phyloP scores from a whole-genome alignment of 2,113 vertebrate genomes.

The Melanotaenia duboulayi region DNA sequence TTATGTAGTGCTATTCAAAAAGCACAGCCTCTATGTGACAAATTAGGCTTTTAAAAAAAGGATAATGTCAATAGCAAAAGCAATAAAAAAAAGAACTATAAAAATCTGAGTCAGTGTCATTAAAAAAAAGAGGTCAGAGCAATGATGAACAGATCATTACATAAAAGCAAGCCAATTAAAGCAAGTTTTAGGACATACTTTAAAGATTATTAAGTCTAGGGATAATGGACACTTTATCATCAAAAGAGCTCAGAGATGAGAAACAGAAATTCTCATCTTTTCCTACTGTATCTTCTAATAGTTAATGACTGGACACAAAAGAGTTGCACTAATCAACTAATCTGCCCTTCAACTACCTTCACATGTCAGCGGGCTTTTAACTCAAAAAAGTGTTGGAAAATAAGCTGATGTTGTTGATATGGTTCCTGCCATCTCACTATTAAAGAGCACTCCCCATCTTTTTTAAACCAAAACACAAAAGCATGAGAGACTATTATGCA shows the following conservation, averaged over 20 bases:
- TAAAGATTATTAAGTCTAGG: constrained; percentile 23
- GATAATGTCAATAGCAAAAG: constrained; percentile 8
- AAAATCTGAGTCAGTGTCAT: constrained; percentile 20
- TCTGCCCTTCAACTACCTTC: constrained; percentile 1
- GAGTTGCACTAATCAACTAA: constrained; percentile 15
- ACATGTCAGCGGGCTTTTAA: not conserved
- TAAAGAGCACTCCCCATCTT: too few relatives aligned
- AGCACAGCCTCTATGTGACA: not conserved
- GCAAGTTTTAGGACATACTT: constrained; percentile 40
- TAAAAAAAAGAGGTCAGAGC: constrained; percentile 37
- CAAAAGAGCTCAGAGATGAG: constrained; percentile 47
- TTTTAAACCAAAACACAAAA: too few relatives aligned
- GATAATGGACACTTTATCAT: constrained; percentile 52
- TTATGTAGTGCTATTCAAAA: not conserved
- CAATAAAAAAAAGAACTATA: constrained; percentile 14
- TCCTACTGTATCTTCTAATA: constrained; percentile 14
- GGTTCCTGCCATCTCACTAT: not conserved
- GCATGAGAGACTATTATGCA: too few relatives aligned
- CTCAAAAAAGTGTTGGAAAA: constrained; percentile 6
- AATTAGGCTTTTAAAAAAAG: not conserved
- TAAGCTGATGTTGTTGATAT: not conserved
- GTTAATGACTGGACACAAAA: constrained; percentile 19
- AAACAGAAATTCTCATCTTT: constrained; percentile 22
- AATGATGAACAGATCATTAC: constrained; percentile 43
- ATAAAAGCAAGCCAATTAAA: constrained; percentile 39